phyloP scores from a whole-genome alignment of 1,140 invertebrate genomes.

The Oedothorax gibbosus region DNA sequence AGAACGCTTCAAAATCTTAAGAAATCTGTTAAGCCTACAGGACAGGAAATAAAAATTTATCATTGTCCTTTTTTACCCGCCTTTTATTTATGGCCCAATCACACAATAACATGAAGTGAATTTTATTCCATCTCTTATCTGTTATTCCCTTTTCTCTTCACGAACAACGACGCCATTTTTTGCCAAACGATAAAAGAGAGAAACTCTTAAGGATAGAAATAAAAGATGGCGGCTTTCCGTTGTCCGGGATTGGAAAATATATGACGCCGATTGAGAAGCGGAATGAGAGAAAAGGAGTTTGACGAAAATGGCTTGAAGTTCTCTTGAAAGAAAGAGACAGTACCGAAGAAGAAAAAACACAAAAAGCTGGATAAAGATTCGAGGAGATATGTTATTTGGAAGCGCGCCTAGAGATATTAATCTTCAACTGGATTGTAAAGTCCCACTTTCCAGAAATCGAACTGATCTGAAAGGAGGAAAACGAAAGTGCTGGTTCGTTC shows the following conservation, averaged over 20 bases:
- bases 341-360: background rate
- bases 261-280: slow-evolving; percentile 18
- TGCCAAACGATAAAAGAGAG: slow-evolving; percentile 30
- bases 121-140: slow-evolving; percentile 51
- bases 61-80: slow-evolving; percentile 28
- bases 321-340: slow-evolving; percentile 31
- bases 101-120: slow-evolving; percentile 49
- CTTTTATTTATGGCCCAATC: slow-evolving; percentile 53
- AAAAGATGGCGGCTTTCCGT: slow-evolving; percentile 47
- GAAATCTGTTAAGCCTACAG: too few relatives aligned
- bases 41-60: slow-evolving; percentile 33
- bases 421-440: slow-evolving; percentile 23
- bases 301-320: slow-evolving; percentile 57
- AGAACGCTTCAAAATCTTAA: too few relatives aligned
- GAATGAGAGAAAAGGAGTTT: slow-evolving; percentile 25
- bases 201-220: slow-evolving; percentile 14
- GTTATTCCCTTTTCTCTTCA: slow-evolving; percentile 18
- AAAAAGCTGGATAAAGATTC: slow-evolving; percentile 42
- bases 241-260: slow-evolving; percentile 29
- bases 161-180: slow-evolving; percentile 30
- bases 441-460: slow-evolving; percentile 19
- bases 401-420: slow-evolving; percentile 43
- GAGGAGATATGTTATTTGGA: slow-evolving; percentile 51
- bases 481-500: background rate
- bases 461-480: background rate